Base-by-base conservation (phyloP, 2,888 invertebrate species). In the Noctua pronuba region DNA sequence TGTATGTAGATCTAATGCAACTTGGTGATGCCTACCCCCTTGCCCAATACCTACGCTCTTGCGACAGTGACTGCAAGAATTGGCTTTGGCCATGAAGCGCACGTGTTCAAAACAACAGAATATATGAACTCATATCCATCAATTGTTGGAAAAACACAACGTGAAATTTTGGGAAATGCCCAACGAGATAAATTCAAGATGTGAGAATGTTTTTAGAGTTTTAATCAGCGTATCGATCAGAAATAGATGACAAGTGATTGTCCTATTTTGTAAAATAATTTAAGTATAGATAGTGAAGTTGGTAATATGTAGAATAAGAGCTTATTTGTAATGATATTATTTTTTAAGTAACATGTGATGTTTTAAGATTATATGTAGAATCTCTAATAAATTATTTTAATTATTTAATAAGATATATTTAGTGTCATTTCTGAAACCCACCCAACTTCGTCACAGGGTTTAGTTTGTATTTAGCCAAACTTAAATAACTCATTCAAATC, bases 301-400 rank as follows among this genome's bases (percentile, higher is more conserved):
- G 10, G 38, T 21, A 31, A 35, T 52, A 18, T 41, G 65, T 65
- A 52, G 28, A 82, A 49, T 62, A 13, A 49, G 24, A 64, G 5
- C 21, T 49, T 66, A 70, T 21, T 68, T 44, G n/a, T 60, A 31
- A 58, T 16, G 16, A 38, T 13, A 31, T 58, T 71, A 31, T 24
- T 28, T 7, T 55, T 44, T 35, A 28, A 58, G 11, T 4, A 24
- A 49, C 10, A 16, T 52, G 16, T 80, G 38, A 58, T 58, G 67
- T 38, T 71, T 67, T 62, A 46, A 38, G 16, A 60, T 65, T 60
- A 55, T 70, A 46, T 78, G 69, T 81, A 82, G 88, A 87, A 88
- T 88, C 87, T 88, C 86, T 71, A 83, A 82, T 77, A 80, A 78
- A 86, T 73, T 46, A 70, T 62, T 11, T n/a, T 80, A 55, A 24